These are phyloP conservation scores for Herminia tarsipennalis DNA, from an alignment of 2,888 invertebrate species.

Conservation along the genomic window DNA sequence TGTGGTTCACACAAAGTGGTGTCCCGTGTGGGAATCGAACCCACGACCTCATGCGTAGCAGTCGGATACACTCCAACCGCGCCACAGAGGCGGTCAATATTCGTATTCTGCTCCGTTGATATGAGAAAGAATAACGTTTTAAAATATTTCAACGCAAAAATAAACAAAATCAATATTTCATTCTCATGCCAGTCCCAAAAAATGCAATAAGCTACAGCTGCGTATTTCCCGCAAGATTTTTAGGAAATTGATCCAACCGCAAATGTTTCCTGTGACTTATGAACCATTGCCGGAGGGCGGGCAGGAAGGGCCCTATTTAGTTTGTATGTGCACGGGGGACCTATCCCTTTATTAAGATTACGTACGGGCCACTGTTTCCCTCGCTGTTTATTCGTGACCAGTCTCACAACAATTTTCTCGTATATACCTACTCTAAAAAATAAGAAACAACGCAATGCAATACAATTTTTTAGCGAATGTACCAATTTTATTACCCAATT, in stretches of 20 bases:
- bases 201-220: conserved; percentile 35
- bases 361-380: conserved; percentile 27
- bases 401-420: conserved; percentile 17
- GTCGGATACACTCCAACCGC: no score
- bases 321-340: conserved; percentile 36
- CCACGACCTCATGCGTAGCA: no score
- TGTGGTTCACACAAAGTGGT: no score
- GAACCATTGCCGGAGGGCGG: conserved; percentile 16
- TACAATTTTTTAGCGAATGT: neutral
- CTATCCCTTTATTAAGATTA: conserved; percentile 46
- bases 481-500: neutral
- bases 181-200: conserved; percentile 8
- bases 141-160: no score
- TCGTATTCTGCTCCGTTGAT: no score
- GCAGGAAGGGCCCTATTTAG: conserved; percentile 31
- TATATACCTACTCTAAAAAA: neutral
- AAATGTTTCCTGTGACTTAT: conserved; percentile 32
- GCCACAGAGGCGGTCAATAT: no score
- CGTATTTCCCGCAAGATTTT: conserved; percentile 18
- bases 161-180: neutral
- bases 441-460: neutral
- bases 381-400: conserved; percentile 24
- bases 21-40: no score
- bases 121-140: no score
- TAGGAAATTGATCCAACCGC: conserved; percentile 20